Conservation (phyloP, 2,888 invertebrate species). For the Sinodicranocentrus sp. region DNA sequence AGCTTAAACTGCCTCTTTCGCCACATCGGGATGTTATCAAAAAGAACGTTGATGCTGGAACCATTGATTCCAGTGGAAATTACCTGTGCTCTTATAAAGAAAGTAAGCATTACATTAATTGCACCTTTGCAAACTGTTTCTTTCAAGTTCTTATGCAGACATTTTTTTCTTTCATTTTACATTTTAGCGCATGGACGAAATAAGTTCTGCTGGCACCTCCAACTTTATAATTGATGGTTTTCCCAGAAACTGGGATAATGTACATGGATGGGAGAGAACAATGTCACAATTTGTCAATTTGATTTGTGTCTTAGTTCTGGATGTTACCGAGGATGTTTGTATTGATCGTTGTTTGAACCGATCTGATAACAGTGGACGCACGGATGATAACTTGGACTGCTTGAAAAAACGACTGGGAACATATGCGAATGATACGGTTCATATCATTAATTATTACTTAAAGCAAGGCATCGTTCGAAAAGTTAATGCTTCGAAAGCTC, state of each 20-base stretch:
- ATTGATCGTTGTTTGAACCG: constrained; percentile 90
- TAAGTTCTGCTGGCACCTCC: constrained; percentile 4
- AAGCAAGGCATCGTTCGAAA: constrained; percentile 84
- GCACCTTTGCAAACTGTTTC: not conserved
- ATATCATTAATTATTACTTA: constrained; percentile 91
- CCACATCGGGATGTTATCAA: constrained; percentile 94
- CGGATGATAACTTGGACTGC: constrained; percentile 95
- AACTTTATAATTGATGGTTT: constrained; percentile 90
- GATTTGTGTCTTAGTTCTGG: constrained; percentile 93
- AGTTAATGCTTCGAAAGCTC: constrained; percentile 85
- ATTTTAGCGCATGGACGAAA: constrained; percentile 37
- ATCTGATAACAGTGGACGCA: constrained; percentile 93
- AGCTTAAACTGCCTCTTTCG: constrained; percentile 90
- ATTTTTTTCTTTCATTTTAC: not conserved
- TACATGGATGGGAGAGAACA: constrained; percentile 92
- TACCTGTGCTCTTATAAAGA: constrained; percentile 96
- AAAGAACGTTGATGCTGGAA: constrained; percentile 92
- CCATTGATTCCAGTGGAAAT: constrained; percentile 99
- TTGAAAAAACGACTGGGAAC: constrained; percentile 92
- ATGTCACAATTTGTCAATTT: constrained; percentile 91
- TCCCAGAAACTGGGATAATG: constrained; percentile 96
- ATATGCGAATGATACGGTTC: constrained; percentile 90
- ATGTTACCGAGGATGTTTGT: constrained; percentile 90
- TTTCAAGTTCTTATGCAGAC: not conserved
- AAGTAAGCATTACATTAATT: constrained; percentile 81